Evolutionary conservation across 2,888 invertebrate species (phyloP).

Genomic region (Mythimna impura): DNA sequence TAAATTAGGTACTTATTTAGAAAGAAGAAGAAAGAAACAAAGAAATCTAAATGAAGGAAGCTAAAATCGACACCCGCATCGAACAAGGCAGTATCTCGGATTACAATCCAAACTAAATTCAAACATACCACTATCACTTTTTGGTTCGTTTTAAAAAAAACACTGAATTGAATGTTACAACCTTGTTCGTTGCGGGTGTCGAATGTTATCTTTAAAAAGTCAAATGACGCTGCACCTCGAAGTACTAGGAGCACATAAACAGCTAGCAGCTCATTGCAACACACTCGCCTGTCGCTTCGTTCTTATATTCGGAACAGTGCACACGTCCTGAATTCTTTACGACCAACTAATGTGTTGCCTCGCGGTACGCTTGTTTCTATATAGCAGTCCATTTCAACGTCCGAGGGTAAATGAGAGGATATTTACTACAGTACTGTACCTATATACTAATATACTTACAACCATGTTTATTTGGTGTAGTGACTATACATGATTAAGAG

Average conservation of each 20-base stretch:
- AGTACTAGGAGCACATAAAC: conserved; percentile 12
- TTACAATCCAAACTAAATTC: too few species aligned
- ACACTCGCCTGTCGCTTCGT: not conserved
- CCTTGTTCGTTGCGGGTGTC: too few species aligned
- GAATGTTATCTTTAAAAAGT: not conserved
- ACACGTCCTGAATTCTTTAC: conserved; percentile 34
- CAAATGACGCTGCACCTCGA: not conserved
- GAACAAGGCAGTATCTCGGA: too few species aligned
- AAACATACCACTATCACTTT: too few species aligned
- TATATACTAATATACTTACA: not conserved
- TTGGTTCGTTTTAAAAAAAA: too few species aligned
- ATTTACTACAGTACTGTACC: conserved; percentile 25
- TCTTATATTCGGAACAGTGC: not conserved
- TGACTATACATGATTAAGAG: conserved; percentile 9
- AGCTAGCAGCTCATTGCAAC: not conserved
- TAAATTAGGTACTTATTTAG: too few species aligned
- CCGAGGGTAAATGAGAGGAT: conserved; percentile 14
- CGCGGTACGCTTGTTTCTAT: conserved; percentile 25
- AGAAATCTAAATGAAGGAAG: too few species aligned
- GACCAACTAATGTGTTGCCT: conserved; percentile 7
- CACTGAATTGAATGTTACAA: too few species aligned
- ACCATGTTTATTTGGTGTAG: conserved; percentile 15
- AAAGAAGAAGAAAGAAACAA: too few species aligned
- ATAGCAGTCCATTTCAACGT: conserved; percentile 23
- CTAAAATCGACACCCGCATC: not conserved